Base-by-base conservation (phyloP, 2,113 vertebrate genomes). In the Canis aureus region DNA sequence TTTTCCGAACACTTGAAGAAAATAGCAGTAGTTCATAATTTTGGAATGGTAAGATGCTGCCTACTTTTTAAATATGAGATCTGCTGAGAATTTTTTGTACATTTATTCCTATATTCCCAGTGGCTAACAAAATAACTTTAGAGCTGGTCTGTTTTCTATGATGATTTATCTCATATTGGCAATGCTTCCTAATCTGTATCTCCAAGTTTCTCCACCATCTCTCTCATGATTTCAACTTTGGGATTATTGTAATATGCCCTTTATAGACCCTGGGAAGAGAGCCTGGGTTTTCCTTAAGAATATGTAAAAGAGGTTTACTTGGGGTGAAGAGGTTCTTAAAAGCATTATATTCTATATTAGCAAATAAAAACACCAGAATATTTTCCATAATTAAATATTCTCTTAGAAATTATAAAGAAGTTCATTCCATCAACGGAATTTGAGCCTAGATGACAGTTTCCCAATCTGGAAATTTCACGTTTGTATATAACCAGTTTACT, bases 401-500 rank as follows among this genome's bases (percentile, higher is more conserved):
- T 57, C 20, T 94, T 94, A 10, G 81, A 92, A 81, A 49, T 69
- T 35, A 89, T 16, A 55, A 29, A 95, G 55, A 93, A 71, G 62
- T 76, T 83, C 76, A 90, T 83, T 71, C 49, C 13, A 84, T 76
- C 1, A 0, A 51, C 53, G 43, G 29, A 74, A 94, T 89, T 88
- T 59, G 84, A 97, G 95, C 71, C 53, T 76, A 32, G 62, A 43
- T 96, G 76, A 91, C 69, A 71, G 64, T 91, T 92, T 97, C 87
- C 81, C 95, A 91, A 91, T 32, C 78, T 93, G 93, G 89, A 97
- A 91, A 86, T 82, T 55, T 57, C 23, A 38, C n/a, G 60, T 96
- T 53, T 96, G 73, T 32, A 11, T 32, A 11, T 80, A 91, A 74
- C 81, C 38, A 76, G 35, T 25, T 93, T 79, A 69, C 82, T 87